These are phyloP conservation scores for Proterorhinus semilunaris DNA, from an alignment of 2,113 vertebrate genomes.

Conservation along the genomic window DNA sequence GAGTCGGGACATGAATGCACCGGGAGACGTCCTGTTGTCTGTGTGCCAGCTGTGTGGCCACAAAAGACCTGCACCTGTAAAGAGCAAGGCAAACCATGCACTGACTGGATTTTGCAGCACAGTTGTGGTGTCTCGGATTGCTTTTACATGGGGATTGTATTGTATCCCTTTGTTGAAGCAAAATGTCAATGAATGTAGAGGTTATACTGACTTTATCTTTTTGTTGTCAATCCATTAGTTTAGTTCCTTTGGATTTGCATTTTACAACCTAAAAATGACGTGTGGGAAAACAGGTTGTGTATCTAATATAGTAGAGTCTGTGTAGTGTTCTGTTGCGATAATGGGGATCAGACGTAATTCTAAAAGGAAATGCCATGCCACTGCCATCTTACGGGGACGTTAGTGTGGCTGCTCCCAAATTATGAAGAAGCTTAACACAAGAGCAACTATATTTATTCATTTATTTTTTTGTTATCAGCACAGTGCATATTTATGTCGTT, in stretches of 20 bases:
- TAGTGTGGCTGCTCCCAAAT: too few species aligned
- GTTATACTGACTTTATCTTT: neutral
- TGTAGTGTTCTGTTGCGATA: too few species aligned
- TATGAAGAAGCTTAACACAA: too few species aligned
- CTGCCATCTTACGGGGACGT: too few species aligned
- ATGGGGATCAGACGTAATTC: too few species aligned
- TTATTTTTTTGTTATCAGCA: too few species aligned
- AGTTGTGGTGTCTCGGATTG: neutral
- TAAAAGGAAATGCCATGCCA: too few species aligned
- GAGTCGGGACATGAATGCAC: conserved; percentile 14
- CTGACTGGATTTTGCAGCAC: neutral
- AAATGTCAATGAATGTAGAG: neutral
- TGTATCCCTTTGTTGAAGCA: neutral
- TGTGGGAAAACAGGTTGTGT: too few species aligned
- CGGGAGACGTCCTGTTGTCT: conserved; percentile 13
- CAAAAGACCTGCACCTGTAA: conserved; percentile 21
- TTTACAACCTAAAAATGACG: neutral
- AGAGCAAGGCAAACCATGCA: neutral
- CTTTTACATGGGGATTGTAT: neutral
- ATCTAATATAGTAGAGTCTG: too few species aligned
- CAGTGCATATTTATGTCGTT: too few species aligned
- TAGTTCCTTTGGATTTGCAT: neutral
- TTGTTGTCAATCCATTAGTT: neutral
- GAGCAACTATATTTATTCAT: too few species aligned
- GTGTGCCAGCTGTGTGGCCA: conserved; percentile 13